These are phyloP conservation scores for Hippocampus guttulatus DNA, from an alignment of 2,113 vertebrate species.

Conservation along the genomic window DNA sequence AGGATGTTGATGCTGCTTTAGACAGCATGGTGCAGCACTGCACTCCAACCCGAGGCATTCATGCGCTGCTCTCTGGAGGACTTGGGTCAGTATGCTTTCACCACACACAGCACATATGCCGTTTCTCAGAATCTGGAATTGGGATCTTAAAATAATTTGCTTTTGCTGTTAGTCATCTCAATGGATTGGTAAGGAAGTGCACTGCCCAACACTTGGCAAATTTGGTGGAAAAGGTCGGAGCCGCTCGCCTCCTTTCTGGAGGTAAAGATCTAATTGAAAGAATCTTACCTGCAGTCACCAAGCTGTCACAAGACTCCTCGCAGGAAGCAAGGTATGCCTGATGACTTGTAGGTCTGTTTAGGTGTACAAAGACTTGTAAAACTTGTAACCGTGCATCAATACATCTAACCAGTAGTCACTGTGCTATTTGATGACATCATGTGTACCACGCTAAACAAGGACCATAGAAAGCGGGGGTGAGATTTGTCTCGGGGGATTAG, in stretches of 20 bases:
- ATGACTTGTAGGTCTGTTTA: not conserved
- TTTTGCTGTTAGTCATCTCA: conserved; percentile 79
- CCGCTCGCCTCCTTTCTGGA: conserved; percentile 76
- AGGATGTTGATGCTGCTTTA: conserved; percentile 87
- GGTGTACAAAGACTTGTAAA: not conserved
- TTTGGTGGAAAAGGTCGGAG: conserved; percentile 78
- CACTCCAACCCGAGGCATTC: conserved; percentile 81
- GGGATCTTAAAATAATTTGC: not conserved
- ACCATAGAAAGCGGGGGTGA: too few relatives aligned
- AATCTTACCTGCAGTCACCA: conserved; percentile 78
- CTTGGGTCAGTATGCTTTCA: conserved; percentile 73
- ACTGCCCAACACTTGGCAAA: conserved; percentile 81
- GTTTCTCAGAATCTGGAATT: not conserved
- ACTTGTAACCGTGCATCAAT: not conserved
- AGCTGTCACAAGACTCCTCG: conserved; percentile 85
- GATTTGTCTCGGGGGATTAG: too few relatives aligned
- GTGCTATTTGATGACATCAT: too few relatives aligned
- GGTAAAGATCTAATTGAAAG: conserved; percentile 76
- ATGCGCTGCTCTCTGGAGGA: conserved; percentile 84
- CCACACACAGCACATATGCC: not conserved
- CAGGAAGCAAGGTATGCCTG: conserved; percentile 82
- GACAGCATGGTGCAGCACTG: conserved; percentile 88
- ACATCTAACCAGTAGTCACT: too few relatives aligned
- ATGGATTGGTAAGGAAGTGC: conserved; percentile 81
- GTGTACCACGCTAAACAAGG: too few relatives aligned